Conservation (phyloP, 2,797 vertebrate genomes). For the Acrossocheilus wenchowensis region DNA sequence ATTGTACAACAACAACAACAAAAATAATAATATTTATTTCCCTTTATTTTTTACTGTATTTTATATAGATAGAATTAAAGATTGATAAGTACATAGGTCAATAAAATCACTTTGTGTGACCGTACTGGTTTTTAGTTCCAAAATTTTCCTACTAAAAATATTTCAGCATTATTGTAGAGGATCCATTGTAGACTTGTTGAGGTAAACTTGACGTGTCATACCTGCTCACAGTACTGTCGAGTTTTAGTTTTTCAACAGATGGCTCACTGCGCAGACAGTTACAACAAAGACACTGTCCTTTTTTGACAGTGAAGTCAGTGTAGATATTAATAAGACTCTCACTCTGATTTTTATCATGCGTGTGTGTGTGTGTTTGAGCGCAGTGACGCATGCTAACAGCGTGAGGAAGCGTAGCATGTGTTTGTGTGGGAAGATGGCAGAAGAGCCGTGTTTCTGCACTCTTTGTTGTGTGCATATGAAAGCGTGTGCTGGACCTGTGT, state of each 20-base stretch:
- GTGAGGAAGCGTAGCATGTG: slow-evolving; percentile 48
- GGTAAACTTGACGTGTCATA: background rate
- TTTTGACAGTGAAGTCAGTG: background rate
- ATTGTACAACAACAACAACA: too few relatives aligned
- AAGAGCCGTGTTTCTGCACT: background rate
- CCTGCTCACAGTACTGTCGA: background rate
- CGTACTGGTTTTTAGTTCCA: background rate
- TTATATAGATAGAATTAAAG: too few relatives aligned
- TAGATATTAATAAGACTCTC: slow-evolving; percentile 17
- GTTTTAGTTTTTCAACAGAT: background rate
- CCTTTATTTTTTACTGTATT: too few relatives aligned
- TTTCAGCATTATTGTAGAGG: too few relatives aligned
- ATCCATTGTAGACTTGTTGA: background rate
- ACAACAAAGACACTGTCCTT: background rate
- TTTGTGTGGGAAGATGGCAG: slow-evolving; percentile 38
- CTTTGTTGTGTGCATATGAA: slow-evolving; percentile 26
- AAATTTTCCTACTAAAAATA: too few relatives aligned
- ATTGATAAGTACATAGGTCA: too few relatives aligned
- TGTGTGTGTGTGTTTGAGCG: slow-evolving; percentile 18
- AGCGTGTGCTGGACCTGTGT: background rate
- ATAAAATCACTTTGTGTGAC: background rate
- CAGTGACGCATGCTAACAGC: slow-evolving; percentile 40
- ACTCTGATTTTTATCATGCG: background rate
- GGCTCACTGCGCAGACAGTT: background rate
- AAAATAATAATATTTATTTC: too few relatives aligned